Evolutionary conservation across 2,797 vertebrate species (phyloP), one percentile per base, ranked within the genome.

Genomic region (Melopsittacus undulatus): DNA sequence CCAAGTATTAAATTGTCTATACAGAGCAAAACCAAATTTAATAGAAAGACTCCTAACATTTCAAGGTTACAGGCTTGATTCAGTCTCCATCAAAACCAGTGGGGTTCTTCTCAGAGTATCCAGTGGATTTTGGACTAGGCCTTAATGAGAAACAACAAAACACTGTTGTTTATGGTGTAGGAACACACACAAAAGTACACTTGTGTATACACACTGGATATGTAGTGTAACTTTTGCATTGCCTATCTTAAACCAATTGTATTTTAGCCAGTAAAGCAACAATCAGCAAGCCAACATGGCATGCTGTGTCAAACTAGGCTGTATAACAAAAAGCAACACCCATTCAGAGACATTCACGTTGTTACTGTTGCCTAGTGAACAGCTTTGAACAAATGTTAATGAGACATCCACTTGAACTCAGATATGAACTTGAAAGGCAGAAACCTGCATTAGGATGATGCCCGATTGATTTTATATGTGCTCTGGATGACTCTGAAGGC

Each of bases 401-500:
- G 59, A 92, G 70, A 92, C 51, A 75, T 87, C 90, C 92, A 93
- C 40, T n/a, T 67, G 83, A 89, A 89, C 36, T 57, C 34, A n/a
- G 24, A 62, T 20, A 66, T 3, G 9, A 80, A 46, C 32, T 21
- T 2, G 9, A 86, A 91, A 94, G 95, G 92, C 81, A 90, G 78
- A 88, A 76, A 90, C 68, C 24, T 84, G 80, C 56, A 64, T 52
- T 15, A n/a, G 19, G 10, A 34, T 2, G 11, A 81, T 29, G 76
- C 27, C 34, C 4, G 90, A 21, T 15, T 66, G 84, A 32, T 54
- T 94, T 98, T 97, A 99, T 89, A 97, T 92, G 91, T 99, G 98
- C 92, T 99, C 98, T 10, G 99, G 99, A 68, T 98, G 99, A 91
- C 98, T 98, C 36, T 99, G 99, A 90, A 99, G 98, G 91, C 98